Conservation (phyloP, 2,797 vertebrate genomes). For the Falco rusticolus region DNA sequence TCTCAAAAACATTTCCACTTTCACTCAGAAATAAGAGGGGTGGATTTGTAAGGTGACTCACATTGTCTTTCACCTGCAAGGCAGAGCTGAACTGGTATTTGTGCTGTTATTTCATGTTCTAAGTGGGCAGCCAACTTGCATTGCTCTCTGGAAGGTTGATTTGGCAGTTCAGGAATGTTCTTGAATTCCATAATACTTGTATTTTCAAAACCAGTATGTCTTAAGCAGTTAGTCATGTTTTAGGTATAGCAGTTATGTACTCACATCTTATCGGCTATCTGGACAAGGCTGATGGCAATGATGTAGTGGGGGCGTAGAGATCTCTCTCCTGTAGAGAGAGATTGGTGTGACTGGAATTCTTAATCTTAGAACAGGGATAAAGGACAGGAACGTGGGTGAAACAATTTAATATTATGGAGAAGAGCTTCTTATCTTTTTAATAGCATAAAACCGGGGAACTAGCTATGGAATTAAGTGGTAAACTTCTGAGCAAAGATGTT, state of each 20-base stretch:
- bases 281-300: neutral
- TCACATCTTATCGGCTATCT: neutral
- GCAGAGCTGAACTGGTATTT: neutral
- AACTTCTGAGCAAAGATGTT: neutral
- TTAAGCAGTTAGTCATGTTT: neutral
- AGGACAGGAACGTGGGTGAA: neutral
- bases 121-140: neutral
- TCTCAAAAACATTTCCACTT: neutral
- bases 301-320: neutral
- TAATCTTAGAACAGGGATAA: neutral
- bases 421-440: neutral
- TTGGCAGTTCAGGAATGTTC: neutral
- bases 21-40: neutral
- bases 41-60: neutral
- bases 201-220: neutral
- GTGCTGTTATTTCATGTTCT: neutral
- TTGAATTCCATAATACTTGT: neutral
- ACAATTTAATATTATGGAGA: neutral
- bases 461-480: neutral
- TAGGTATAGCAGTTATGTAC: fast-evolving
- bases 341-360: neutral
- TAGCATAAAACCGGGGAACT: neutral
- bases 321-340: neutral
- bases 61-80: neutral
- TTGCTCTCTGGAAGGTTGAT: neutral